Evolutionary conservation across 2,888 invertebrate species (phyloP), one percentile per base, ranked within the genome.

Genomic region (Drosophila pseudotakahashii): DNA sequence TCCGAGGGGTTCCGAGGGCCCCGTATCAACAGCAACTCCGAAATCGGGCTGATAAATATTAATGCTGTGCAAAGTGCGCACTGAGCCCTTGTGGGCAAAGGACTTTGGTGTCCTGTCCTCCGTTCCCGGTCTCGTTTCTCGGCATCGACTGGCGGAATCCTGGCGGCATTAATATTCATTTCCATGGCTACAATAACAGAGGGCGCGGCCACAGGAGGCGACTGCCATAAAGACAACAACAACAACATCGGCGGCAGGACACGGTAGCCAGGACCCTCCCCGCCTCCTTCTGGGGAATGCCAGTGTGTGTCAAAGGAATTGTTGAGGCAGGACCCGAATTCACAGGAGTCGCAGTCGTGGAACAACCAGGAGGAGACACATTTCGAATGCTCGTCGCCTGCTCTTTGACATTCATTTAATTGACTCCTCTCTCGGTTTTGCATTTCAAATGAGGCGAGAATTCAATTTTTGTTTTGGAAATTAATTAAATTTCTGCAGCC

Each of bases 81-180:
- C 89, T 83, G 82, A 82, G 82, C 87, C 89, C 78, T 78, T 82
- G 89, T 79, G 88, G 83, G 75, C 81, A 87, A 81, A 89, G 88
- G 86, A 87, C 83, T 89, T 82, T 88, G 72, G 47, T 57, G 50
- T 16, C 47, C 69, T 57, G 42, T 44, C 52, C 47, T 7, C 37
- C 6, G 19, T 3, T 32, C 48, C 4, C 45, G 9, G 9, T 30
- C 30, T 41, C 34, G 16, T 50, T 39, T 34, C 54, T 52, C 74
- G 63, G 58, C 54, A 62, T 74, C 60, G 74, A 74, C 68, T 73
- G 75, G 57, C 70, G 75, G 78, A 73, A 78, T 81, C 74, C 88
- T 63, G 75, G 44, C 57, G 54, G 84, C 86, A 85, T 85, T 85
- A 85, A 85, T 85, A 85, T 85, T 85, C 89, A 89, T 85, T 89